Evolutionary conservation across 2,888 invertebrate species (phyloP).

Genomic region (Boloria euphrosyne): DNA sequence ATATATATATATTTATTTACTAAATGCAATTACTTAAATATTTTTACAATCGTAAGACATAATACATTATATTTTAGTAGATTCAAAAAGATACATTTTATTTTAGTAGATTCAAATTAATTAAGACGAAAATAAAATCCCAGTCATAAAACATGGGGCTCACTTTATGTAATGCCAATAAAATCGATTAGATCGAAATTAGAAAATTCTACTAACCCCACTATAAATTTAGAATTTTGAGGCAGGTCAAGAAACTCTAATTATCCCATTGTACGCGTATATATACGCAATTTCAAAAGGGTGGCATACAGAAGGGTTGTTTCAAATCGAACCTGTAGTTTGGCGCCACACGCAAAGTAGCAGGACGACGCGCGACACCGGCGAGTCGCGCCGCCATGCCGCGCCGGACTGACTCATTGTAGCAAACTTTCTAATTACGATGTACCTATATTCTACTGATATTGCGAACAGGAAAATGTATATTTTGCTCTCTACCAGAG

Average conservation of each 20-base stretch:
- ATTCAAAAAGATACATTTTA: too few relatives aligned
- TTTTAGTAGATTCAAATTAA: too few relatives aligned
- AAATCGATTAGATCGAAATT: conserved; percentile 15
- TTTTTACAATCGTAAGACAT: too few relatives aligned
- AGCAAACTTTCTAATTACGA: conserved; percentile 43
- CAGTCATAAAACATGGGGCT: too few relatives aligned
- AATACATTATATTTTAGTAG: too few relatives aligned
- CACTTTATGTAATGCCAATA: neutral
- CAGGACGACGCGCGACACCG: conserved; percentile 37
- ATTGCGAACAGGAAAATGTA: conserved; percentile 23
- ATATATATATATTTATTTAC: too few relatives aligned
- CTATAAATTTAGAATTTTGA: conserved; percentile 33
- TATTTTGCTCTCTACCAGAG: neutral
- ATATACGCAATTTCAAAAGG: conserved; percentile 42
- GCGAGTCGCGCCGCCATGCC: conserved; percentile 42
- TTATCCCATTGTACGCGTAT: conserved; percentile 40
- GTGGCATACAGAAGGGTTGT: conserved; percentile 36
- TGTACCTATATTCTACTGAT: conserved; percentile 20
- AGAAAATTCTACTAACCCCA: conserved; percentile 14
- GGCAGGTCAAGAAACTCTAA: conserved; percentile 45
- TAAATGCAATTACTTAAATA: too few relatives aligned
- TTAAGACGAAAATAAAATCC: too few relatives aligned
- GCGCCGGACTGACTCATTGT: conserved; percentile 39
- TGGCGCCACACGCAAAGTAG: conserved; percentile 49
- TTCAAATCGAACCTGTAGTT: conserved; percentile 36